Base-by-base conservation (phyloP, 2,888 invertebrate species). In the Megamerina dolium region DNA sequence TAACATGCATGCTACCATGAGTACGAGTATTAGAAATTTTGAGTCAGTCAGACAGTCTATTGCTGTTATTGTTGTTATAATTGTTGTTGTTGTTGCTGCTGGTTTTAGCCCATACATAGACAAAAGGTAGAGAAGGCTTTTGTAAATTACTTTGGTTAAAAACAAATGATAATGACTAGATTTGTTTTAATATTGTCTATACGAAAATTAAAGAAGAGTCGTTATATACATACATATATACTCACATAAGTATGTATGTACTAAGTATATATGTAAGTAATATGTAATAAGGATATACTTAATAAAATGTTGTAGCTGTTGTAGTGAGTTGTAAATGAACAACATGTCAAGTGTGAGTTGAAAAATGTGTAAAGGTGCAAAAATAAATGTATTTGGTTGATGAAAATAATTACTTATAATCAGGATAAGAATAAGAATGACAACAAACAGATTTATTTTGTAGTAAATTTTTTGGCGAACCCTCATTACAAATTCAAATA, bases 61-160 rank as follows among this genome's bases (percentile, higher is more conserved):
- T n/a, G n/a, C n/a, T n/a, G n/a, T n/a, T n/a, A n/a, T n/a, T n/a
- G n/a, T n/a, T n/a, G n/a, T n/a, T n/a, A n/a, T n/a, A n/a, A n/a
- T n/a, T n/a, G n/a, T n/a, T n/a, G n/a, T n/a, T n/a, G n/a, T n/a
- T n/a, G n/a, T n/a, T n/a, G n/a, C n/a, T n/a, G n/a, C n/a, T n/a
- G n/a, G n/a, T n/a, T n/a, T n/a, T n/a, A n/a, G n/a, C 18, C 12
- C 13, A 8, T n/a, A 18, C 21, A 30, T 31, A 45, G 37, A 20
- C 42, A 44, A 33, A 49, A 33, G 48, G 43, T 32, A 41, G 40
- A 32, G 30, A 62, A 54, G 26, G 18, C 31, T 60, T 58, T 63
- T 59, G 63, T 55, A 62, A 62, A 62, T 62, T 58, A 50, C 55
- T 54, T 53, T 53, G 52, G 62, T 58, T 56, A 52, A 35, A 44